Conservation (phyloP, 2,888 invertebrate species). For the Pardosa pseudoannulata region DNA sequence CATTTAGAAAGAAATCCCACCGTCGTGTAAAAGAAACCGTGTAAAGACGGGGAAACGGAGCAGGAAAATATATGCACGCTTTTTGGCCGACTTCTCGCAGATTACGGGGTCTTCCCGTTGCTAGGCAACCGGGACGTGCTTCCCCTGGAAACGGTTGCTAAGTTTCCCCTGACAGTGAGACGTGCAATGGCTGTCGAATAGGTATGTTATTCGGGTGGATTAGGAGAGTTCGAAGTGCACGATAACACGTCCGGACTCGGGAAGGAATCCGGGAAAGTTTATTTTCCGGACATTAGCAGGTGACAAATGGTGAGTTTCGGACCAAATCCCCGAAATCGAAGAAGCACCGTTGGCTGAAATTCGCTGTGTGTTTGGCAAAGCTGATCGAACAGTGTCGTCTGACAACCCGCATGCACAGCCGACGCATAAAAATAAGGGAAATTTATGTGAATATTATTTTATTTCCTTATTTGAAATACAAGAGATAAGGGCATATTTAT, state of each 20-base stretch:
- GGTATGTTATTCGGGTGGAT: conserved; percentile 49
- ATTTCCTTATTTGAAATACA: too few relatives aligned
- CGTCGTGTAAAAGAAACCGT: conserved; percentile 57
- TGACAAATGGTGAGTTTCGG: conserved; percentile 25
- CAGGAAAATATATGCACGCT: conserved; percentile 58
- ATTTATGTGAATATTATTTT: too few relatives aligned
- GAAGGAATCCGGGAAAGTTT: conserved; percentile 32
- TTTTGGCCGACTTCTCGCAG: conserved; percentile 38
- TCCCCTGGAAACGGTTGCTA: conserved; percentile 65
- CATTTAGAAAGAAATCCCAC: conserved; percentile 56
- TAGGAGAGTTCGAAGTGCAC: conserved; percentile 40
- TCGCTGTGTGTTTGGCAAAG: not conserved
- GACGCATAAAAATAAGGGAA: too few relatives aligned
- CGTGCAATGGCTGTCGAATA: conserved; percentile 57
- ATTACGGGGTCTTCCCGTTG: conserved; percentile 50
- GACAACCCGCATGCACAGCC: too few relatives aligned
- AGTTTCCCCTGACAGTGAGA: conserved; percentile 57
- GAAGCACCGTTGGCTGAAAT: not conserved
- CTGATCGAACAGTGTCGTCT: not conserved
- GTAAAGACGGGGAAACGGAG: conserved; percentile 5
- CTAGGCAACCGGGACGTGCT: conserved; percentile 60
- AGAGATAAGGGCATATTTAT: too few relatives aligned
- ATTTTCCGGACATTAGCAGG: conserved; percentile 49
- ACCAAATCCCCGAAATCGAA: not conserved
- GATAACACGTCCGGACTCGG: conserved; percentile 35